Conservation (phyloP, 2,888 invertebrate genomes). For the Eulithis testata region DNA sequence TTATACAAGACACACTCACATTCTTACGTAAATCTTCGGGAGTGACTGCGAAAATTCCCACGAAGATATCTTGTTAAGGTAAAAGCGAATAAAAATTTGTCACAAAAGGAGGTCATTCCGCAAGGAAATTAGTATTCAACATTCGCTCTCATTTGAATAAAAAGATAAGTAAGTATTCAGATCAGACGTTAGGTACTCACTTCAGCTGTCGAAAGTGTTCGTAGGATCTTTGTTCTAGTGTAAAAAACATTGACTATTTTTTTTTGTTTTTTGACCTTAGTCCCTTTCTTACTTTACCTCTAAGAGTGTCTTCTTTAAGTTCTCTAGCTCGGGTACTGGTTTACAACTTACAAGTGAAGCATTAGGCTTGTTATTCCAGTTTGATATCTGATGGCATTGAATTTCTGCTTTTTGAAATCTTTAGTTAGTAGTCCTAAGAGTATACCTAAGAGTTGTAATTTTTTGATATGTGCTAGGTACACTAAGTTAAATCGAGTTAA, state of each 20-base stretch:
- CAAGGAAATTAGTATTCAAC: conserved; percentile 37
- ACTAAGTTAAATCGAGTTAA: no score
- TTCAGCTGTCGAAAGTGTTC: conserved; percentile 20
- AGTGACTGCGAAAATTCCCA: conserved; percentile 18
- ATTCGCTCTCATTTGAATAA: conserved; percentile 30
- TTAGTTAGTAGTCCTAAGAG: no score
- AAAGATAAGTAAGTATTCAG: conserved; percentile 35
- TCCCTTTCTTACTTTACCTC: no score
- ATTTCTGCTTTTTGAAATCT: no score
- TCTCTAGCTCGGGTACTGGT: no score
- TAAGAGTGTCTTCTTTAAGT: no score
- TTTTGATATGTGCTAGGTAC: no score
- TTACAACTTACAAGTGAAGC: no score
- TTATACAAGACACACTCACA: not conserved
- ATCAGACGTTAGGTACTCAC: conserved; percentile 22
- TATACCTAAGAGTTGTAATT: no score
- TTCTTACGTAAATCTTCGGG: conserved; percentile 6
- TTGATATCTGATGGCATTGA: no score
- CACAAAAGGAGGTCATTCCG: conserved; percentile 30
- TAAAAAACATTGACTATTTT: not conserved
- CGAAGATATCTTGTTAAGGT: conserved; percentile 26
- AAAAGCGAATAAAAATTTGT: conserved; percentile 38
- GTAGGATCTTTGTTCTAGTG: conserved; percentile 16
- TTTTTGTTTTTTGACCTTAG: no score
- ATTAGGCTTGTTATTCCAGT: no score